These are phyloP conservation scores for Thinocorus orbignyianus DNA, from an alignment of 2,113 vertebrate genomes.

Conservation along the genomic window DNA sequence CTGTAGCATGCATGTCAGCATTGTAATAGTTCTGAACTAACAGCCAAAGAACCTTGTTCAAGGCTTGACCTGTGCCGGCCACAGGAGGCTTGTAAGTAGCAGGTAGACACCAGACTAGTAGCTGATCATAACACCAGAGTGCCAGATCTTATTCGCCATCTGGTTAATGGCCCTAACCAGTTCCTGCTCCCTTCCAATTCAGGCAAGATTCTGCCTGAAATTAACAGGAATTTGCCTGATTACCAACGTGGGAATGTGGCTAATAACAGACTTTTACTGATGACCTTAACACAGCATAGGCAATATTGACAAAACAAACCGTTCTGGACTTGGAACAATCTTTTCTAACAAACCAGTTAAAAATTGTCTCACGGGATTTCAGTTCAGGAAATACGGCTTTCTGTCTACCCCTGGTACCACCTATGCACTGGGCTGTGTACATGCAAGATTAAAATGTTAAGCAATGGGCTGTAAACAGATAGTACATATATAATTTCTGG, in stretches of 20 bases:
- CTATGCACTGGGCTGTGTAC: background rate
- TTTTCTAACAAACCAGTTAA: background rate
- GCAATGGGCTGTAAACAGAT: background rate
- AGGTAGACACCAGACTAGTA: background rate
- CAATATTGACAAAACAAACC: conserved; percentile 61
- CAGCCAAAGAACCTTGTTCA: conserved; percentile 25
- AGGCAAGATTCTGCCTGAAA: conserved; percentile 11
- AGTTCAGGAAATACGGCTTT: conserved; percentile 4
- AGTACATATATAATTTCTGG: background rate
- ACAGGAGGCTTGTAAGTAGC: background rate
- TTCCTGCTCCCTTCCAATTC: background rate
- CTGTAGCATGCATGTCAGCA: background rate
- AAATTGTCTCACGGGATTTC: conserved; percentile 17
- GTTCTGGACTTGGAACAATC: background rate
- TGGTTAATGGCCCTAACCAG: background rate
- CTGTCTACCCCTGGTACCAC: background rate
- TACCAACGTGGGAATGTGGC: background rate
- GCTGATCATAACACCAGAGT: background rate
- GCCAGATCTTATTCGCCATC: background rate
- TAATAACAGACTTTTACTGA: background rate
- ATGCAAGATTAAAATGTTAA: background rate
- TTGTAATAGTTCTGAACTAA: conserved; percentile 33
- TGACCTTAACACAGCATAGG: conserved; percentile 46
- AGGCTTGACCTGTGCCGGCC: background rate
- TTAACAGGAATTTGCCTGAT: background rate